phyloP scores from a whole-genome alignment of 2,888 invertebrate species.

The Iphiclides podalirius region DNA sequence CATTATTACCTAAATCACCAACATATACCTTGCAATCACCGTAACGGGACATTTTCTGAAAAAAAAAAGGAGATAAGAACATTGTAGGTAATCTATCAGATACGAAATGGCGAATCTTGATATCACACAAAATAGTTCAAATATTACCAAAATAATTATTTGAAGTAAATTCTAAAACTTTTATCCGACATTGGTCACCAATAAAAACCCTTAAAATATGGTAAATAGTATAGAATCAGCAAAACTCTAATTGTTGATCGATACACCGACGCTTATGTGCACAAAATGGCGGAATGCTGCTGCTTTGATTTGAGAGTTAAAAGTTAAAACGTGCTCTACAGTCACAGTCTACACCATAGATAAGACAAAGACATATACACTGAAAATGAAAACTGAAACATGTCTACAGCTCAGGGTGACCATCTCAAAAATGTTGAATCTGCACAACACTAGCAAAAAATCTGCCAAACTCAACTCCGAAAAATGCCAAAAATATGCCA shows the following conservation, averaged over 20 bases:
- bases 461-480: too few relatives aligned
- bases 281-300: conserved; percentile 20
- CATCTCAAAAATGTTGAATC: too few relatives aligned
- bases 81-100: conserved; percentile 5
- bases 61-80: conserved; percentile 10
- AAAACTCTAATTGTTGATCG: background rate
- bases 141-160: conserved; percentile 15
- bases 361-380: too few relatives aligned
- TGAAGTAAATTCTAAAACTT: background rate
- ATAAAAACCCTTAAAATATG: conserved; percentile 1
- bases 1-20: conserved; percentile 94
- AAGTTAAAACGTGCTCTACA: background rate
- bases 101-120: conserved; percentile 17
- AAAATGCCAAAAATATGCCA: too few relatives aligned
- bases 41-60: conserved; percentile 84
- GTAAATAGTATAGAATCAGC: background rate
- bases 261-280: conserved; percentile 16
- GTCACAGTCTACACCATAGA: too few relatives aligned
- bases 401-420: too few relatives aligned
- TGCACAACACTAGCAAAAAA: too few relatives aligned
- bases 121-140: background rate
- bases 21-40: conserved; percentile 97
- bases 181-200: conserved; percentile 15
- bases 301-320: background rate
- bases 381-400: too few relatives aligned